Conservation (phyloP, 2,797 vertebrate species). For the Ctenopoma multispine region DNA sequence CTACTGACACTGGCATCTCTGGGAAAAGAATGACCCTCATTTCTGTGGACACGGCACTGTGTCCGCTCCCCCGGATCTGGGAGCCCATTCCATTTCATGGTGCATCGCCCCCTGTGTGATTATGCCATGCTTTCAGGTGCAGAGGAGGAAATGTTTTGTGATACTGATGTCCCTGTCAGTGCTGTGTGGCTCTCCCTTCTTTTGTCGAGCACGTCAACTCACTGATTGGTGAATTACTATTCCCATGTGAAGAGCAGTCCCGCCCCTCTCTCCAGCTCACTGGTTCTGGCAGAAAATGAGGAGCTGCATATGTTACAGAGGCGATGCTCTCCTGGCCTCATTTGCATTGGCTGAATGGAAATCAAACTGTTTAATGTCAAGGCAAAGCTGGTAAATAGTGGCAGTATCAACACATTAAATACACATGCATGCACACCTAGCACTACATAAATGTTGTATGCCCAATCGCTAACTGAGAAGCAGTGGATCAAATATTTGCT, state of each 20-base stretch:
- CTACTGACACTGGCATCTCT: constrained; percentile 71
- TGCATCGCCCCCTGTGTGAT: constrained; percentile 88
- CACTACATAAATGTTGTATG: constrained; percentile 49
- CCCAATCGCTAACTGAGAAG: constrained; percentile 40
- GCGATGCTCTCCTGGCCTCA: constrained; percentile 82
- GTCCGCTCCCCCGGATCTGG: constrained; percentile 87
- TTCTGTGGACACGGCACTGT: constrained; percentile 87
- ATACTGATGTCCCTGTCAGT: constrained; percentile 95
- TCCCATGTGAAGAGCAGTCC: constrained; percentile 82
- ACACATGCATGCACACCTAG: constrained; percentile 22
- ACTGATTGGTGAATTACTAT: constrained; percentile 93
- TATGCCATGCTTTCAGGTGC: constrained; percentile 91
- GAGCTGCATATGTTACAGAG: constrained; percentile 88
- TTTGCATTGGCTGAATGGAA: constrained; percentile 88
- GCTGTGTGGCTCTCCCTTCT: constrained; percentile 84
- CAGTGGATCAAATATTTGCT: constrained; percentile 36
- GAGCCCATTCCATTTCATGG: constrained; percentile 91
- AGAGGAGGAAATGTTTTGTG: constrained; percentile 91
- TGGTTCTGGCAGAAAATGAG: constrained; percentile 78
- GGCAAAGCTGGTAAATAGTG: constrained; percentile 83
- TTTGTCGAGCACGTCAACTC: constrained; percentile 84
- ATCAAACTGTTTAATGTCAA: constrained; percentile 80
- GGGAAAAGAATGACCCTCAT: constrained; percentile 89
- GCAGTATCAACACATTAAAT: constrained; percentile 71
- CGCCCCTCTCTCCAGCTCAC: constrained; percentile 75